phyloP scores from a whole-genome alignment of 2,797 vertebrate species.

The Karalla daura region DNA sequence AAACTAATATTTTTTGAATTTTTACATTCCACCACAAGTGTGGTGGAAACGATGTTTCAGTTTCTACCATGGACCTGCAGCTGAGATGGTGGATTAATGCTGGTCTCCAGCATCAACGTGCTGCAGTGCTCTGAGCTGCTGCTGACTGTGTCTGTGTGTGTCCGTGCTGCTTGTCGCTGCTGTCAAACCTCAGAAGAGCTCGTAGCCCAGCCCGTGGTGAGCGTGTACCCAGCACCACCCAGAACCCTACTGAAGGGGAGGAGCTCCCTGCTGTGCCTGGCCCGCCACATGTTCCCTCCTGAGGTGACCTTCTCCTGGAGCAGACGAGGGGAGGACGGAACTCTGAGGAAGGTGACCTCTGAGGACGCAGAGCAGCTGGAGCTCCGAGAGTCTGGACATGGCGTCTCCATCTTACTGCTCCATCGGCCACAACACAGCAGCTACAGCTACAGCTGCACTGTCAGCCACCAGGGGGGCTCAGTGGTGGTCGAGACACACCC shows the following conservation, averaged over 20 bases:
- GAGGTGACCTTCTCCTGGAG: conserved; percentile 44
- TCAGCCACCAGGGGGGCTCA: conserved; percentile 5
- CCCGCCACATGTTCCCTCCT: conserved; percentile 47
- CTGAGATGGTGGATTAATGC: no score
- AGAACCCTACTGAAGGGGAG: neutral
- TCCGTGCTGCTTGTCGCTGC: conserved; percentile 25
- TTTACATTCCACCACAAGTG: no score
- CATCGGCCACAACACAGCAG: accelerated
- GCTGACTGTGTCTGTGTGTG: conserved; percentile 22
- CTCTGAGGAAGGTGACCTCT: neutral
- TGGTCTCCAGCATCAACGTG: conserved; percentile 12
- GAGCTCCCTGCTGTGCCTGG: conserved; percentile 41
- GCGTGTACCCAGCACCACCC: conserved; percentile 32
- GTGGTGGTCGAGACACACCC: neutral
- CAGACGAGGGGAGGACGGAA: neutral
- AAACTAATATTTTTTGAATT: no score
- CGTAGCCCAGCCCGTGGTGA: conserved; percentile 13
- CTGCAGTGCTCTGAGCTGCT: conserved; percentile 20
- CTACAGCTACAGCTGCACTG: conserved; percentile 18
- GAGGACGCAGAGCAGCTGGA: conserved; percentile 29
- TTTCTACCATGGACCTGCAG: no score
- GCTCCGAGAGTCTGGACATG: conserved; percentile 2
- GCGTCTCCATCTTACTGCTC: conserved; percentile 4
- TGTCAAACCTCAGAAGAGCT: conserved; percentile 15
- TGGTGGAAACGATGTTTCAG: no score